Base-by-base conservation (phyloP, 2,888 invertebrate species). In the Cephalotes varians region DNA sequence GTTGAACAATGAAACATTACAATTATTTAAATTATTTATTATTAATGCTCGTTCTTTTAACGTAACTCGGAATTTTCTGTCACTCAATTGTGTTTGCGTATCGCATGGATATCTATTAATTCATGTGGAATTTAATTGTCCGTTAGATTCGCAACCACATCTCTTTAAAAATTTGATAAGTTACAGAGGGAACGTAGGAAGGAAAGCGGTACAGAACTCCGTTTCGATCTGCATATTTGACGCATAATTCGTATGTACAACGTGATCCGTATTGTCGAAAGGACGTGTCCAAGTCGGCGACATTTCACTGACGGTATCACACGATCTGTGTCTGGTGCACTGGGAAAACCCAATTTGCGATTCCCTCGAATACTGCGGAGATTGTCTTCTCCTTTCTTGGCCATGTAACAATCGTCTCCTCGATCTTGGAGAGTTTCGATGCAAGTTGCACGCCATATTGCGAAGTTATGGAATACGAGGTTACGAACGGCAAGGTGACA, bases 241-340 rank as follows among this genome's bases (percentile, higher is more conserved):
- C 60, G 56, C 77, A 71, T 82, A 86, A 77, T 84, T 51, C 47
- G 71, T 64, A 81, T 76, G 62, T 73, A 79, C 83, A 65, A 62
- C 74, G 56, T 64, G 82, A 82, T 79, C 64, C 54, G 28, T 49
- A 51, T 60, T 67, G 79, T 79, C 82, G 77, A 85, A 87, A 85
- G 86, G 74, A 80, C 86, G 37, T 58, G 87, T 72, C 28, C 72
- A 81, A 85, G 87, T 88, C 86, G 74, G 72, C 40, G 51, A 86
- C 60, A 80, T 85, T 54, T 62, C 44, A 49, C 49, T n/a, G 74
- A 73, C 62, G 60, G 60, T 51, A 73, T 84, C 79, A 69, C 25
- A 62, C 37, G 37, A n/a, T 74, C 49, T 64, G 64, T 10, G 37
- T 49, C 25, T 64, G 74, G 47, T 60, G 31, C 47, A 47, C 25